A percentile compares a stretch with the other conserved stretches of the same genome.
These are phyloP conservation scores for Caranx ignobilis DNA, from an alignment of 2,113 vertebrate genomes.

Conservation along the genomic window DNA sequence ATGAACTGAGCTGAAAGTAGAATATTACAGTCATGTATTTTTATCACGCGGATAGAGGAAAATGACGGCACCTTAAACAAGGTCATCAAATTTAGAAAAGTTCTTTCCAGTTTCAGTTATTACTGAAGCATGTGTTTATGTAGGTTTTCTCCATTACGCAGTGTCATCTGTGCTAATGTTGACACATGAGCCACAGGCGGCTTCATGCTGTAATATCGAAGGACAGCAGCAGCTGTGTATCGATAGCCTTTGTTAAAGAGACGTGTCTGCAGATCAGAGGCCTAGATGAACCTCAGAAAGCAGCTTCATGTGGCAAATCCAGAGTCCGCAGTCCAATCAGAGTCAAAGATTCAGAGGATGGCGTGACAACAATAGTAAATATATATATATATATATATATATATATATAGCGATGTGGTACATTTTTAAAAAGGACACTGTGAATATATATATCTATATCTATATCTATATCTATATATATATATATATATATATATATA, in stretches of 20 bases:
- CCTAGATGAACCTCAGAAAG: constrained; percentile 18
- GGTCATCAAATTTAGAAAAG: neutral
- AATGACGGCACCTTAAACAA: neutral
- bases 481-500: too few relatives aligned
- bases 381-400: too few relatives aligned
- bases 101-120: neutral
- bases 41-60: neutral
- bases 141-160: neutral
- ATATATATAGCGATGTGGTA: constrained; percentile 54
- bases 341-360: constrained; percentile 55
- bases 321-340: constrained; percentile 47
- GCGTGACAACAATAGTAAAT: constrained; percentile 51
- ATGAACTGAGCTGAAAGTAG: neutral
- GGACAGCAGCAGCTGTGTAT: constrained; percentile 4
- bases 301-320: constrained; percentile 57
- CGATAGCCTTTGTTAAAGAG: constrained; percentile 10
- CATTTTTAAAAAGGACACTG: constrained; percentile 42
- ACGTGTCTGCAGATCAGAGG: constrained; percentile 31
- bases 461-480: too few relatives aligned
- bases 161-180: neutral
- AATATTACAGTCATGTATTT: neutral
- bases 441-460: too few relatives aligned
- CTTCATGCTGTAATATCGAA: neutral
- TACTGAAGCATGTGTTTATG: neutral
- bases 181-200: neutral